phyloP scores from a whole-genome alignment of 2,888 invertebrate genomes.

The Drepanosiphum platanoidis region DNA sequence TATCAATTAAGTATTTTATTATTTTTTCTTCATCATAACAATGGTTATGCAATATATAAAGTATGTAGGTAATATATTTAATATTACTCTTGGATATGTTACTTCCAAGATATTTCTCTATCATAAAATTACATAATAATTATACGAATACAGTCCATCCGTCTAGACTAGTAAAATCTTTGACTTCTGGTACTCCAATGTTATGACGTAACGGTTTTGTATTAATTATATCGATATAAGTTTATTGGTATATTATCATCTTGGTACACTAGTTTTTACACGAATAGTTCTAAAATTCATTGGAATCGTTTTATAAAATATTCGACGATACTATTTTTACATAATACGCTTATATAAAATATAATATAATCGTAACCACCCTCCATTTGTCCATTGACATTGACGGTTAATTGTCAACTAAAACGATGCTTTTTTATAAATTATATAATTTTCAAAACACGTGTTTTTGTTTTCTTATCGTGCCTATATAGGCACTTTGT shows the following conservation, averaged over 20 bases:
- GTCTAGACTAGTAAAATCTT: background rate
- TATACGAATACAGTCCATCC: background rate
- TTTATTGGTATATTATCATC: background rate
- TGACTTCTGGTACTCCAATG: background rate
- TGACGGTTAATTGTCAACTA: too few species aligned
- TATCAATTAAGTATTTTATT: too few species aligned
- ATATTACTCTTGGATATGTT: too few species aligned
- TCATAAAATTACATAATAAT: background rate
- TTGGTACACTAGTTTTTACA: background rate
- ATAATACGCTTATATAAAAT: too few species aligned
- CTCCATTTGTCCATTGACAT: background rate
- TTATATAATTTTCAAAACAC: background rate
- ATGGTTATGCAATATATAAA: background rate
- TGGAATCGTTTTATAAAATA: too few species aligned
- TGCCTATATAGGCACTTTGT: constrained; percentile 42
- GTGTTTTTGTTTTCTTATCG: background rate
- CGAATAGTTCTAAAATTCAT: too few species aligned
- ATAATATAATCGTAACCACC: too few species aligned
- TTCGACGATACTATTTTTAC: background rate
- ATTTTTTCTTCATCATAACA: background rate
- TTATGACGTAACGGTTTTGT: background rate
- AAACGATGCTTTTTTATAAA: background rate
- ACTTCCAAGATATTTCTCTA: background rate
- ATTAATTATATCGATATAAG: background rate
- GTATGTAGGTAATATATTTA: background rate